Evolutionary conservation across 1,140 invertebrate species (phyloP).

Genomic region (Drosophila rufa): DNA sequence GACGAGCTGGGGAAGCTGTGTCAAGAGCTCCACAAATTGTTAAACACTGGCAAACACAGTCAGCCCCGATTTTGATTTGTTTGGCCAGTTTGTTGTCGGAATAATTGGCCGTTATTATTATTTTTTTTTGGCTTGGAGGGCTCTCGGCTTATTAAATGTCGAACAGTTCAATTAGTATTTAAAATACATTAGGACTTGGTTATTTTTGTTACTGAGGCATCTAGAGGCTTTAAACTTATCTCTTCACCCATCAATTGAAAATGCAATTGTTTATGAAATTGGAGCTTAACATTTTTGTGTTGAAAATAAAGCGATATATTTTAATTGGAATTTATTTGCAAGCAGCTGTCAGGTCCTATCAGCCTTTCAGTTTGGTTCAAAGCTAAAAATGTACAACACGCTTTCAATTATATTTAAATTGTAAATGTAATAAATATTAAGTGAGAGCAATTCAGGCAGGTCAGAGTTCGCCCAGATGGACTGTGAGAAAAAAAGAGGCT

Average conservation of each 20-base stretch:
- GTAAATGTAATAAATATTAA: conserved; percentile 20
- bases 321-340: conserved; percentile 19
- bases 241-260: not conserved
- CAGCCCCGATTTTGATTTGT: conserved; percentile 18
- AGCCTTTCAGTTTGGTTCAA: not conserved
- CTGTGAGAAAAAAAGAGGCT: no score
- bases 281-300: not conserved
- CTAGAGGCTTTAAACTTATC: not conserved
- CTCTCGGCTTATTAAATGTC: no score
- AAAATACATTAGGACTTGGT: no score
- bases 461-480: no score
- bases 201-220: no score
- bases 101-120: conserved; percentile 12
- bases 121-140: not conserved
- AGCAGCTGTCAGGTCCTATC: conserved; percentile 12
- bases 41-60: conserved; percentile 27
- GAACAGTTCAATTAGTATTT: no score
- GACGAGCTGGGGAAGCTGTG: conserved; percentile 2
- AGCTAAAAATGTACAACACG: conserved; percentile 5
- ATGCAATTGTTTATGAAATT: conserved; percentile 3
- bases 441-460: not conserved
- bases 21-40: conserved; percentile 42
- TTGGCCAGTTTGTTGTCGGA: conserved; percentile 2
- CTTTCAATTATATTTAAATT: conserved; percentile 22
- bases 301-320: conserved; percentile 6